A percentile compares a stretch with the other conserved stretches of the same genome.
These are phyloP conservation scores for Pomacea maculata DNA, from an alignment of 1,140 invertebrate species.

Conservation along the genomic window DNA sequence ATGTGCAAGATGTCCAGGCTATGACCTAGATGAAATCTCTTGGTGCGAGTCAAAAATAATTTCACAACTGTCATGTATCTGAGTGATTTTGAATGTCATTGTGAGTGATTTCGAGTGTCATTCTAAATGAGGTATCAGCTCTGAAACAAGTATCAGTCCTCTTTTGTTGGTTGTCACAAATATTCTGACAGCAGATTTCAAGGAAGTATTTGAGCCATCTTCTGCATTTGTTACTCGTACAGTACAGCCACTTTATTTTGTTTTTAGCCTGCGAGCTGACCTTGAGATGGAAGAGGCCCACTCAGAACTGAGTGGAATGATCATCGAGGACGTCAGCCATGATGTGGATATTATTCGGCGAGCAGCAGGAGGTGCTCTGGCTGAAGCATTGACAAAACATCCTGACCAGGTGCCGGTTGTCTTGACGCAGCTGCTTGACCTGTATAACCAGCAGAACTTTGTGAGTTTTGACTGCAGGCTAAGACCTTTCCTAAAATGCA, in stretches of 20 bases:
- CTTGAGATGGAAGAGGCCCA: slow-evolving; percentile 69
- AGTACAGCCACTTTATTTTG: neutral
- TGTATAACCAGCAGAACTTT: slow-evolving; percentile 81
- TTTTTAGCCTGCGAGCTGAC: slow-evolving; percentile 72
- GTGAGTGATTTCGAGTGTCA: no score
- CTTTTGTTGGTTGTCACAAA: no score
- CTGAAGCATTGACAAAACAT: slow-evolving; percentile 73
- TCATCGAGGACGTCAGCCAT: slow-evolving; percentile 83
- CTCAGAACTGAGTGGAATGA: slow-evolving; percentile 67
- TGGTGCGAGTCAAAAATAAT: no score
- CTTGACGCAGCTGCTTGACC: slow-evolving; percentile 74
- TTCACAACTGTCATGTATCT: no score
- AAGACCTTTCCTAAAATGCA: neutral
- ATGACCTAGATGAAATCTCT: no score
- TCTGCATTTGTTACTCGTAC: no score
- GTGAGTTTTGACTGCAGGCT: slow-evolving; percentile 62
- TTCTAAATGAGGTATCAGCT: no score
- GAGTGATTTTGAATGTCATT: no score
- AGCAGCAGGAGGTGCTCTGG: slow-evolving; percentile 80
- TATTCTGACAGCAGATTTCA: no score
- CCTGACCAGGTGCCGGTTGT: slow-evolving; percentile 69
- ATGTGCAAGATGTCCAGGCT: no score
- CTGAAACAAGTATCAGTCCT: no score
- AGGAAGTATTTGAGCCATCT: no score
- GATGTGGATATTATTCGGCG: slow-evolving; percentile 81